These are phyloP conservation scores for Dicrurus megarhynchus DNA, from an alignment of 2,113 vertebrate genomes.

Conservation along the genomic window DNA sequence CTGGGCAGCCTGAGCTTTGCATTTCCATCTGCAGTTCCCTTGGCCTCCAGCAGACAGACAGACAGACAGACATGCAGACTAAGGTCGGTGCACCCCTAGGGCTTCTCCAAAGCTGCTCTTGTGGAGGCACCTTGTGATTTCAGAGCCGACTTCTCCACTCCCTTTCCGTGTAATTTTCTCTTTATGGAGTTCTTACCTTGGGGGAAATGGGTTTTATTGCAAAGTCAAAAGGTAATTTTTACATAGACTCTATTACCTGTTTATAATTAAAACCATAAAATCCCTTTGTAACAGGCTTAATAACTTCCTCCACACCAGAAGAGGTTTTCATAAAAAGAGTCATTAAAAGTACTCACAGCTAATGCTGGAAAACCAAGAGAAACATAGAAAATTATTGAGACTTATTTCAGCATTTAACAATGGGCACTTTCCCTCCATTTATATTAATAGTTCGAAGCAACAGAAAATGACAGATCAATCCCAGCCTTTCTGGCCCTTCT, in stretches of 20 bases:
- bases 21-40: background rate
- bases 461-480: background rate
- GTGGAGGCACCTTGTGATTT: background rate
- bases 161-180: background rate
- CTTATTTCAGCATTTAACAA: background rate
- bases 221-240: slow-evolving; percentile 64
- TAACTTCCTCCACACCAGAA: slow-evolving; percentile 44
- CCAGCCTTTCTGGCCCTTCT: background rate
- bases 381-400: slow-evolving; percentile 29
- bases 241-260: slow-evolving; percentile 54
- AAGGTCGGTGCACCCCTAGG: background rate
- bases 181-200: slow-evolving; percentile 16
- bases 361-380: slow-evolving; percentile 49
- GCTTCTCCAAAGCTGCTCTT: background rate
- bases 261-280: slow-evolving; percentile 74
- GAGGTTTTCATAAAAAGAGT: slow-evolving; percentile 53
- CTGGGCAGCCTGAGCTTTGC: background rate
- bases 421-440: background rate
- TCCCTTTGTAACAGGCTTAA: slow-evolving; percentile 50
- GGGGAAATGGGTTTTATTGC: slow-evolving; percentile 40
- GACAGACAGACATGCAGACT: background rate
- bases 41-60: background rate
- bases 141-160: background rate
- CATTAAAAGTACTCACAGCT: slow-evolving; percentile 55
- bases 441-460: background rate